A percentile compares a stretch with the other conserved stretches of the same genome.
phyloP scores from a whole-genome alignment of 2,888 invertebrate species.

The Phytoseiulus persimilis region DNA sequence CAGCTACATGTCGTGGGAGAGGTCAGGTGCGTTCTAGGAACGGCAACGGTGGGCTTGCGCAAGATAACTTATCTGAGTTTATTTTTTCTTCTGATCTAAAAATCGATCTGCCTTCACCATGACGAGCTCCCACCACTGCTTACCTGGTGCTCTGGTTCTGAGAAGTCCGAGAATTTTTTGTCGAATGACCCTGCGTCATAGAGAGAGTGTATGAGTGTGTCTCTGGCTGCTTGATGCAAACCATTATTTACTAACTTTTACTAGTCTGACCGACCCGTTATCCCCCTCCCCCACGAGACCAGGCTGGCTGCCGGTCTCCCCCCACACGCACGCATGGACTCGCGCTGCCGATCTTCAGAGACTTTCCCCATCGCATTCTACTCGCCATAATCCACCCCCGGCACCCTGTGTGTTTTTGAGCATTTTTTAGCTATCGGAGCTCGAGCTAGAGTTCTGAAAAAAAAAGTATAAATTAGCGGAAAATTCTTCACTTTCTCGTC shows the following conservation, averaged over 20 bases:
- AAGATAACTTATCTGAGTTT: background rate
- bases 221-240: background rate
- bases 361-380: background rate
- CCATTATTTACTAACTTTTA: slow-evolving; percentile 5
- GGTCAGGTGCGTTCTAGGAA: background rate
- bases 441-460: background rate
- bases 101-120: background rate
- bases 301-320: background rate
- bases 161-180: background rate
- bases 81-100: background rate
- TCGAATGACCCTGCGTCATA: slow-evolving; percentile 5
- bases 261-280: background rate
- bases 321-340: background rate
- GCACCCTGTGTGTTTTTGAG: background rate
- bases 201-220: background rate
- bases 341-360: background rate
- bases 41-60: background rate
- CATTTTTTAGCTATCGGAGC: background rate
- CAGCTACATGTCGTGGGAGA: background rate
- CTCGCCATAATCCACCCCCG: background rate
- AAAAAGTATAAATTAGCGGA: slow-evolving; percentile 38
- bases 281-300: background rate
- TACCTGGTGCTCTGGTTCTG: background rate
- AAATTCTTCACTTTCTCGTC: slow-evolving; percentile 36
- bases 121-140: background rate